Percentiles rank a stretch among this genome's conserved stretches.
Conservation (phyloP, 2,888 invertebrate species). For the Marronus borbonicus region DNA sequence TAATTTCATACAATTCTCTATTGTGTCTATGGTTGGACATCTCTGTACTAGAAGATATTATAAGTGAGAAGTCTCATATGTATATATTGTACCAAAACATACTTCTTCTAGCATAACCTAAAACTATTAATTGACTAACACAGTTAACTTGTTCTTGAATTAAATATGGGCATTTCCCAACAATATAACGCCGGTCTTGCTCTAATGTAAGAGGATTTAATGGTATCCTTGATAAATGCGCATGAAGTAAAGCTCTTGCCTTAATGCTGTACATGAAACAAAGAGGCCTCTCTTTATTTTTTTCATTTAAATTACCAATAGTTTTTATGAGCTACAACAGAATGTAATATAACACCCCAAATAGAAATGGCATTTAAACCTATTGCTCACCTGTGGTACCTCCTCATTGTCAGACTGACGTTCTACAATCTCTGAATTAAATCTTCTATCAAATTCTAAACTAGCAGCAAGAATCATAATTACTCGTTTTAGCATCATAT, state of each 20-base stretch:
- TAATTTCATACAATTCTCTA: constrained; percentile 98
- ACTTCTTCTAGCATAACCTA: constrained; percentile 93
- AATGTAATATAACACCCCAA: constrained; percentile 6
- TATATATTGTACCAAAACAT: constrained; percentile 65
- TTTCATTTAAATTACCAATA: constrained; percentile 92
- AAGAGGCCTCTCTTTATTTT: constrained; percentile 95
- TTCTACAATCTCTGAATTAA: constrained; percentile 95
- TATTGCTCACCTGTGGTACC: constrained; percentile 84
- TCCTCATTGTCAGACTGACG: constrained; percentile 95
- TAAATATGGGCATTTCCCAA: constrained; percentile 93
- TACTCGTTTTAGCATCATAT: constrained; percentile 94
- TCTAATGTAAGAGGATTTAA: constrained; percentile 86
- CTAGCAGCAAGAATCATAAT: constrained; percentile 98
- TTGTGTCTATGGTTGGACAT: constrained; percentile 91
- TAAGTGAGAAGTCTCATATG: constrained; percentile 35
- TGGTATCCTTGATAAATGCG: constrained; percentile 90
- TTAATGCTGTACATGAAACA: constrained; percentile 94
- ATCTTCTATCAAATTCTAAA: constrained; percentile 94
- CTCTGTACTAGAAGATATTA: constrained; percentile 77
- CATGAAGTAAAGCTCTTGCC: constrained; percentile 95
- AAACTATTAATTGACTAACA: constrained; percentile 92
- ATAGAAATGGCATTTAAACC: neutral
- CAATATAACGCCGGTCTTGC: constrained; percentile 86
- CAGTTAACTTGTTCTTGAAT: constrained; percentile 98
- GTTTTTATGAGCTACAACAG: constrained; percentile 88